These are phyloP conservation scores for Platycercus adscitus DNA, from an alignment of 2,113 vertebrate species.

Conservation along the genomic window DNA sequence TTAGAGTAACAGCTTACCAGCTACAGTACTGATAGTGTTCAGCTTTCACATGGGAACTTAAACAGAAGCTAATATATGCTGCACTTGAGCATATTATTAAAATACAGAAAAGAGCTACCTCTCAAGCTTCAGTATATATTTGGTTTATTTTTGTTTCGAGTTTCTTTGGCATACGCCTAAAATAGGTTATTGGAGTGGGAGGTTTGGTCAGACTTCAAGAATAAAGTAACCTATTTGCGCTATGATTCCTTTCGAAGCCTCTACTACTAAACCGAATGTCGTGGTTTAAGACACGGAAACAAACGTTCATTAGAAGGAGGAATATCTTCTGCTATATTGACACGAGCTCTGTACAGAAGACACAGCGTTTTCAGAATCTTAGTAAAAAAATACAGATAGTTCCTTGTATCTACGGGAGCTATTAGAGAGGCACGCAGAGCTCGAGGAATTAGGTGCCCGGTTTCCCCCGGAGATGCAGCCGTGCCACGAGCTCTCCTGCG, in stretches of 20 bases:
- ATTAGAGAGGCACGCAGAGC: background rate
- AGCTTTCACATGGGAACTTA: background rate
- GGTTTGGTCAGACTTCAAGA: background rate
- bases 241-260: background rate
- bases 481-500: background rate
- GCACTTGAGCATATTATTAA: background rate
- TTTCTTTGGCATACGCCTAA: background rate
- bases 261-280: background rate
- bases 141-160: background rate
- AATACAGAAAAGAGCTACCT: background rate
- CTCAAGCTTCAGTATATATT: background rate
- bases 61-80: background rate
- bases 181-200: background rate
- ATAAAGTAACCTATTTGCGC: background rate
- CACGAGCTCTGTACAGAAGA: background rate
- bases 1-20: background rate
- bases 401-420: background rate
- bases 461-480: accelerated
- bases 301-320: background rate
- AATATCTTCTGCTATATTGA: background rate
- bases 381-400: background rate
- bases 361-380: background rate
- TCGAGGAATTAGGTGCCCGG: background rate
- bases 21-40: background rate
- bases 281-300: background rate